Evolutionary conservation across 2,888 invertebrate genomes (phyloP).

Genomic region (Lamellibrachia satsuma): DNA sequence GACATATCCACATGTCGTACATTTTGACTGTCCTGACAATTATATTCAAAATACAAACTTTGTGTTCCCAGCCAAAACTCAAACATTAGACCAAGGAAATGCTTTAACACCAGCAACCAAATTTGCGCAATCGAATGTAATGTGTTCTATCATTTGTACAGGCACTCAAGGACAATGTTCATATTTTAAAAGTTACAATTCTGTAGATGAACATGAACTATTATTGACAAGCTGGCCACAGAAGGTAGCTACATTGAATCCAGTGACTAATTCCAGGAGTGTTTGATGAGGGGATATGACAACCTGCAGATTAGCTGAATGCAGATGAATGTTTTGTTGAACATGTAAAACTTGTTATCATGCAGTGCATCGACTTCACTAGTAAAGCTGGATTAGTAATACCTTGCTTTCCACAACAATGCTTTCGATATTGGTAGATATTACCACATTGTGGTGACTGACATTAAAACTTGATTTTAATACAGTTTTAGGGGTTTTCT

Average conservation of each 20-base stretch:
- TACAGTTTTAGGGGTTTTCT: background rate
- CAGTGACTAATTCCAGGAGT: background rate
- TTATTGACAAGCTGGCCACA: background rate
- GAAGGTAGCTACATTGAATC: background rate
- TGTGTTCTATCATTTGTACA: background rate
- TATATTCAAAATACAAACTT: background rate
- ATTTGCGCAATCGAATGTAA: background rate
- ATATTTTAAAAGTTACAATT: background rate
- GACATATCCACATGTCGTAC: background rate
- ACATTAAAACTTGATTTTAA: background rate
- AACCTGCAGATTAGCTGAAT: background rate
- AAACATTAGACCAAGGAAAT: background rate
- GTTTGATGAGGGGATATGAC: background rate
- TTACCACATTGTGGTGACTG: background rate
- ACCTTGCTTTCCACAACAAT: background rate
- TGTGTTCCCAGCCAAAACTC: background rate
- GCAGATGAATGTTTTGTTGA: background rate
- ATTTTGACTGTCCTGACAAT: background rate
- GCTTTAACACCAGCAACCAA: background rate
- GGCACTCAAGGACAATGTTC: background rate
- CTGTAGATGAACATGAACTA: background rate
- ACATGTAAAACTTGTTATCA: background rate
- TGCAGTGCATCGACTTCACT: background rate
- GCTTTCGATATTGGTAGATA: slow-evolving; percentile 1
- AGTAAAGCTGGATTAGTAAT: background rate